Evolutionary conservation across 2,113 vertebrate species (phyloP).

Genomic region (Pachyramphus minor): DNA sequence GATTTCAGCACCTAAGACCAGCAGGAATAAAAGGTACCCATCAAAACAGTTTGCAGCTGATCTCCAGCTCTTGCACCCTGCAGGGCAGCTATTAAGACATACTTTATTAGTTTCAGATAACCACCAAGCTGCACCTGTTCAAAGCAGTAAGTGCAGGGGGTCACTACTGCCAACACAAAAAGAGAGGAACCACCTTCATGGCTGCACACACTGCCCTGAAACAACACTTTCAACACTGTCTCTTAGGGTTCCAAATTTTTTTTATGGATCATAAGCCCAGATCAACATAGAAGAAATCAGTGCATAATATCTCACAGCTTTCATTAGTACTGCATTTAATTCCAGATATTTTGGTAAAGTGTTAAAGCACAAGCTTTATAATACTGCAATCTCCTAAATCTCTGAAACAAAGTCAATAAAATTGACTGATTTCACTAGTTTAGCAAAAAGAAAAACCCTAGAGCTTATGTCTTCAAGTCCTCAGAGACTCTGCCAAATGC

Average conservation of each 20-base stretch:
- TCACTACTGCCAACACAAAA: not conserved
- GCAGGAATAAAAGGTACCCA: not conserved
- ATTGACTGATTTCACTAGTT: not conserved
- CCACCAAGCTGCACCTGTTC: not conserved
- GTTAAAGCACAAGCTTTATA: not conserved
- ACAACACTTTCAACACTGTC: not conserved
- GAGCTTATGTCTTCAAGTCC: not conserved
- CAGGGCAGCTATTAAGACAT: not conserved
- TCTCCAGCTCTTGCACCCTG: not conserved
- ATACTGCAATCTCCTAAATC: not conserved
- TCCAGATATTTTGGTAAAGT: not conserved
- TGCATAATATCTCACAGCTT: not conserved
- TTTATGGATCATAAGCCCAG: not conserved
- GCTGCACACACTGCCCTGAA: not conserved
- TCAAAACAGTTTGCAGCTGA: not conserved
- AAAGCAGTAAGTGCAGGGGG: not conserved
- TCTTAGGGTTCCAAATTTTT: not conserved
- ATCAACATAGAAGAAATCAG: not conserved
- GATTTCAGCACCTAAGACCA: not conserved
- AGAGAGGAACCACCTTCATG: not conserved
- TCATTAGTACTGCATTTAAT: not conserved
- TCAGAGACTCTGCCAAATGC: not conserved
- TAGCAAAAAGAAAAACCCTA: not conserved
- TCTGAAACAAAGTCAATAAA: not conserved
- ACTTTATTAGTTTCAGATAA: not conserved